A percentile compares a stretch with the other conserved stretches of the same genome.
Conservation (phyloP, 2,113 vertebrate genomes). For the Polypterus senegalus region DNA sequence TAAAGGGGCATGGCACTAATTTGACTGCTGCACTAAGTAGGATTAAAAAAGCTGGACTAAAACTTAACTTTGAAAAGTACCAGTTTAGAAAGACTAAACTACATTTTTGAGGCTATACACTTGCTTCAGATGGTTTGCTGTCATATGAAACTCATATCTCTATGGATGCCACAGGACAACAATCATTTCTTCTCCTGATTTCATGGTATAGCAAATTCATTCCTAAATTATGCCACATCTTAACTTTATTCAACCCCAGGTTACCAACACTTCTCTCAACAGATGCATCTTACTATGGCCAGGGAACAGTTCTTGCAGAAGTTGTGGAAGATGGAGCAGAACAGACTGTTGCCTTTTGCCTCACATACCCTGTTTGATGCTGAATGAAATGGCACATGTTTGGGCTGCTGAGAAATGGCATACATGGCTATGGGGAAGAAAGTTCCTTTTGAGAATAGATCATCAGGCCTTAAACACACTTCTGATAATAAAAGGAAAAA, state of each 20-base stretch:
- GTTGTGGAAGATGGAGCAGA: slow-evolving; percentile 1
- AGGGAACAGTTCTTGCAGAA: slow-evolving; percentile 17
- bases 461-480: slow-evolving; percentile 17
- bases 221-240: slow-evolving; percentile 9
- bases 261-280: slow-evolving; percentile 10
- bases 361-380: slow-evolving; percentile 9
- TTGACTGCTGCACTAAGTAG: slow-evolving; percentile 9
- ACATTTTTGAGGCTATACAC: slow-evolving; percentile 10
- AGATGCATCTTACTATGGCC: slow-evolving; percentile 15
- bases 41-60: slow-evolving; percentile 8
- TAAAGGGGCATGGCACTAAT: slow-evolving; percentile 6
- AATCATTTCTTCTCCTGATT: slow-evolving; percentile 3
- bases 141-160: slow-evolving; percentile 10
- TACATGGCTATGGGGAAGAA: slow-evolving; percentile 16
- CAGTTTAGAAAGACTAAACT: slow-evolving; percentile 6
- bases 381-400: slow-evolving; percentile 13
- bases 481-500: slow-evolving; percentile 12
- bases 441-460: slow-evolving; percentile 5
- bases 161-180: slow-evolving; percentile 7
- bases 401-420: slow-evolving; percentile 17
- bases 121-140: slow-evolving; percentile 8
- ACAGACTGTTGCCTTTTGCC: slow-evolving; percentile 12
- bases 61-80: slow-evolving; percentile 14
- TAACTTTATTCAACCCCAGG: slow-evolving; percentile 15
- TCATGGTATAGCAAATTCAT: slow-evolving; percentile 20